phyloP scores from a whole-genome alignment of 1,140 invertebrate species.

The Cyclina sinensis region DNA sequence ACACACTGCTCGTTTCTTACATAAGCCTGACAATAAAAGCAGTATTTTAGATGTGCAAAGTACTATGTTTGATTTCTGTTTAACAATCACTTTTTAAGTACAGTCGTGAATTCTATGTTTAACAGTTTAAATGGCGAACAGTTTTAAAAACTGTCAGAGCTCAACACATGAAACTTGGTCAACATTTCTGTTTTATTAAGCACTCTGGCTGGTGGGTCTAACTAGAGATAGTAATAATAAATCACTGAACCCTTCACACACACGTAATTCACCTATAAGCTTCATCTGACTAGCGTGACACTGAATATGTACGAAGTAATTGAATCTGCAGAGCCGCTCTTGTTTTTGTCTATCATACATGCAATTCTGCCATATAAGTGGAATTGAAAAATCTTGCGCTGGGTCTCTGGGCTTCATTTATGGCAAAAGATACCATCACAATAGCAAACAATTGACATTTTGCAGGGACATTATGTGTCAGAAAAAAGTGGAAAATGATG shows the following conservation, averaged over 20 bases:
- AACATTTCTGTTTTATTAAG: neutral
- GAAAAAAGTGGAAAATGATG: neutral
- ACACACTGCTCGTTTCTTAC: too few relatives aligned
- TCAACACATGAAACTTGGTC: neutral
- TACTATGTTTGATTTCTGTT: too few relatives aligned
- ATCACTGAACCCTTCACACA: neutral
- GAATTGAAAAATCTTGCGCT: neutral
- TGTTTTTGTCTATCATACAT: neutral
- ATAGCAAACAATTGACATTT: conserved; percentile 13
- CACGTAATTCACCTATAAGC: neutral
- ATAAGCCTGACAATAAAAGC: too few relatives aligned
- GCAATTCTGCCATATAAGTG: neutral
- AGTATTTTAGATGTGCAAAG: too few relatives aligned
- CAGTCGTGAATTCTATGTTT: too few relatives aligned
- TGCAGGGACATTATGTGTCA: neutral
- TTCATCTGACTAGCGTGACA: neutral
- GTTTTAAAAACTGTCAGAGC: too few relatives aligned
- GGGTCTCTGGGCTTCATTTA: neutral
- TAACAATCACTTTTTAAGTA: too few relatives aligned
- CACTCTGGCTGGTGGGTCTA: too few relatives aligned
- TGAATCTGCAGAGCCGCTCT: neutral
- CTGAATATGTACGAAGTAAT: neutral
- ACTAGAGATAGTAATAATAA: neutral
- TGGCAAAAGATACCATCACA: neutral
- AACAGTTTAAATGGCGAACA: too few relatives aligned